Percentiles rank a stretch among this genome's conserved stretches.
Conservation (phyloP, 2,113 vertebrate genomes). For the Apteryx mantelli region DNA sequence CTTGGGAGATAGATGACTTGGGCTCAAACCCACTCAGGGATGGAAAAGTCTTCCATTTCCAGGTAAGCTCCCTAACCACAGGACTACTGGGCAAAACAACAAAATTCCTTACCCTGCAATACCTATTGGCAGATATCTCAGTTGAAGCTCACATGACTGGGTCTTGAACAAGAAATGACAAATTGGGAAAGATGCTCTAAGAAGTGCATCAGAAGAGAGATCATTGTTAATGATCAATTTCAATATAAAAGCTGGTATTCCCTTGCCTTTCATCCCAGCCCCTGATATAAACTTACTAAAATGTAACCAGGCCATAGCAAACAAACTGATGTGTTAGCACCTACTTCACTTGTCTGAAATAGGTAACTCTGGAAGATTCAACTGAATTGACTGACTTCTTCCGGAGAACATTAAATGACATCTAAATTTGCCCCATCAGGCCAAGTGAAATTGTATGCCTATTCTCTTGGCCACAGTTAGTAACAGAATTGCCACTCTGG, state of each 20-base stretch:
- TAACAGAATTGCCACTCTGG: background rate
- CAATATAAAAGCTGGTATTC: background rate
- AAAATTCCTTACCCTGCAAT: background rate
- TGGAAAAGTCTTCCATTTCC: background rate
- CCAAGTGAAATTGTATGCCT: background rate
- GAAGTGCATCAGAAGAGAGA: background rate
- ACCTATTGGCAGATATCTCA: background rate
- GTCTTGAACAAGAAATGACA: background rate
- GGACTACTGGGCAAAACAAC: background rate
- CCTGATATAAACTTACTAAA: background rate
- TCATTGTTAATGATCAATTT: background rate
- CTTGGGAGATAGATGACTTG: background rate
- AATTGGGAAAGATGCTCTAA: background rate
- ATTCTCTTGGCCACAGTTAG: slow-evolving; percentile 26
- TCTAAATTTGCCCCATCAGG: background rate
- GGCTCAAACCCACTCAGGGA: background rate
- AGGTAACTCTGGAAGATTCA: background rate
- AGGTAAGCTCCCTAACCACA: background rate
- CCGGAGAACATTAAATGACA: background rate
- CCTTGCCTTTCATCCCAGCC: background rate
- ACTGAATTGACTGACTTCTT: background rate
- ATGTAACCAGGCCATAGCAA: background rate
- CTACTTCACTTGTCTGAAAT: background rate
- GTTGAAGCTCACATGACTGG: background rate
- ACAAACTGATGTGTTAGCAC: background rate